Base-by-base conservation (phyloP, 2,113 vertebrate species). In the Coregonus clupeaformis region DNA sequence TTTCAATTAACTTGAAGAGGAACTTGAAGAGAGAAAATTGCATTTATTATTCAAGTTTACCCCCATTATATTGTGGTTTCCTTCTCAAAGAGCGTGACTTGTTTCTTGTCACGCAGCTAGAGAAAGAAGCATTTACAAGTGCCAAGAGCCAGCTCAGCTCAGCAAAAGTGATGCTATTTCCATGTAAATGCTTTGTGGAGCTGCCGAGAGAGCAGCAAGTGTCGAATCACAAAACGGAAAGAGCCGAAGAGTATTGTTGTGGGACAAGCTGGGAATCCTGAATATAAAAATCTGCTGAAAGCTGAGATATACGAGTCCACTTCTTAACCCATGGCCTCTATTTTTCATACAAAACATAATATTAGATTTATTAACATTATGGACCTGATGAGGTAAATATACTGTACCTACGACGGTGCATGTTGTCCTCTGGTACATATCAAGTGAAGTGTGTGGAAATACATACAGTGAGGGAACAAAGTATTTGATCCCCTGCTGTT, bases 211-310 rank as follows among this genome's bases (percentile, higher is more conserved):
- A 89, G 85, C 91, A 83, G 82, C 87, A 81, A 89, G 81, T 14
- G 63, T 52, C 62, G 64, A 80, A 77, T 74, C 59, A 74, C 47
- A 73, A 73, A 69, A 81, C 55, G 62, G 72, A 85, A 88, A 85
- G 79, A 88, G 90, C 90, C 87, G 86, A 87, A 86, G 84, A 83
- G 89, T 86, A 85, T 87, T 89, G 81, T 84, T 88, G 85, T 87
- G 88, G 90, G 85, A 90, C 87, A 85, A 86, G 85, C 79, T 80
- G 76, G 14, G 74, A 85, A 89, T 86, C 83, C 83, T 89, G 71
- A 86, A 89, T 77, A 84, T 76, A 74, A 65, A 77, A 85, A 77
- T 65, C 62, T 76, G 77, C 80, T 80, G 70, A 79, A 83, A 84
- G 77, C 73, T 14, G 69, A 77, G 79, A 80, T 71, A 68, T 81